Evolutionary conservation across 1,140 invertebrate species (phyloP), one percentile per base, ranked within the genome.

Genomic region (Teleogryllus occipitalis): DNA sequence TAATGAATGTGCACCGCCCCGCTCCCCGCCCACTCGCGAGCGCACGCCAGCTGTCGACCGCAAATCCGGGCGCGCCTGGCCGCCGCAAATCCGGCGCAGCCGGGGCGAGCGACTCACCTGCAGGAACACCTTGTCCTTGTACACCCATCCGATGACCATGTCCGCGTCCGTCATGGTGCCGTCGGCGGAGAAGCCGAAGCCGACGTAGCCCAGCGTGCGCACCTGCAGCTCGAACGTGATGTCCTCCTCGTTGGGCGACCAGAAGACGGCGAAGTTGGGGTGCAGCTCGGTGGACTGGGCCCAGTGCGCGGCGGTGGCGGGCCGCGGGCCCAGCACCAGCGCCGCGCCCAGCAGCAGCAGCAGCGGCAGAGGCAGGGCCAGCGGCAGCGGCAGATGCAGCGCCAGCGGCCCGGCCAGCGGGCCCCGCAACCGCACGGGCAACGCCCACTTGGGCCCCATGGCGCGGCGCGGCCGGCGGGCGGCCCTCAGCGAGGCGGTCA

Each of bases 191-290:
- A 95, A 93, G 77, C 94, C 94, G 82, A 95, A 91, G 22, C 93
- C 93, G 80, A 95, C 90, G 85, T 94, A 96, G 81, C 94, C 94
- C 82, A 89, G 88, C 74, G 93, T 94, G 86, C 89, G 91, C 82
- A 93, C 93, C 87, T 94, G 92, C 82, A 94, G 88, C 86, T 94
- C 91, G 85, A 95, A 94, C 77, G 90, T 93, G 83, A 95, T 92
- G 85, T 93, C 92, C 73, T 82, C 85, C 78, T 87, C 85, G n/a
- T 82, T 84, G 3, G 86, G 86, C 46, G 87, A 87, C 89, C 89
- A 89, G 0, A 89, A 82, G 21, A 87, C 84, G 47, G 87, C 86
- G 80, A 88, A 88, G 81, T 87, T 86, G 81, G 87, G 85, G 83
- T 88, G 88, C 79, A 88, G 82, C 47, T 86, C 83, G 0, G 86